phyloP scores from a whole-genome alignment of 2,113 vertebrate genomes.

The Laticauda laticaudata region DNA sequence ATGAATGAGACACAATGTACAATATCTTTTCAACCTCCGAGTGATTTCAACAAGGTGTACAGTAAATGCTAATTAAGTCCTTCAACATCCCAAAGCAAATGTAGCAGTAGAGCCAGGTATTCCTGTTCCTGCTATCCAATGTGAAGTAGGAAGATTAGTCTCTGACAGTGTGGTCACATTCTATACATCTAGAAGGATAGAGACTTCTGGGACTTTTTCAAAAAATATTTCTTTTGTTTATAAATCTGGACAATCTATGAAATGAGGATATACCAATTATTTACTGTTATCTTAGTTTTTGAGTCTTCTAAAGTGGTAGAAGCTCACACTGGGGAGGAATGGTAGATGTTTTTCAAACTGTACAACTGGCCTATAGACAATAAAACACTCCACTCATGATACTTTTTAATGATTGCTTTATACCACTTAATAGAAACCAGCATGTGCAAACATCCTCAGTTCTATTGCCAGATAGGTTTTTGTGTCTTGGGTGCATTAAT shows the following conservation, averaged over 20 bases:
- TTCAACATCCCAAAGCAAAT: not conserved
- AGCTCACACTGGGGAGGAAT: not conserved
- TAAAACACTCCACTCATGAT: not conserved
- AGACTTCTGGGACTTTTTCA: not conserved
- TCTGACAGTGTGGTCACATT: not conserved
- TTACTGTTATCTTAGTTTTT: not conserved
- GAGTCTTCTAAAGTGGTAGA: not conserved
- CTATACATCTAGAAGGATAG: not conserved
- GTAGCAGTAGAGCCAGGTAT: not conserved
- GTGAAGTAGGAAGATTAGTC: not conserved
- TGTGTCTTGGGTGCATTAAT: constrained; percentile 47
- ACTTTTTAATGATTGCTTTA: constrained; percentile 25
- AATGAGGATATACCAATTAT: not conserved
- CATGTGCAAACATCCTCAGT: not conserved
- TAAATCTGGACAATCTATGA: not conserved
- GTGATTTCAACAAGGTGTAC: not conserved
- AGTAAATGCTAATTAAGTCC: not conserved
- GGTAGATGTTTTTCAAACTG: not conserved
- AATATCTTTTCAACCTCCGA: not conserved
- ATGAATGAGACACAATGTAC: not conserved
- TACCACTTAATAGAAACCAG: constrained; percentile 8
- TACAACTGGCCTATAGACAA: not conserved
- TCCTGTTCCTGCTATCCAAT: not conserved
- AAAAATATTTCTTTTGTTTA: not conserved
- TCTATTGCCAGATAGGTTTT: constrained; percentile 33